Evolutionary conservation across 2,888 invertebrate genomes (phyloP).

Genomic region (Drosophila prolongata): DNA sequence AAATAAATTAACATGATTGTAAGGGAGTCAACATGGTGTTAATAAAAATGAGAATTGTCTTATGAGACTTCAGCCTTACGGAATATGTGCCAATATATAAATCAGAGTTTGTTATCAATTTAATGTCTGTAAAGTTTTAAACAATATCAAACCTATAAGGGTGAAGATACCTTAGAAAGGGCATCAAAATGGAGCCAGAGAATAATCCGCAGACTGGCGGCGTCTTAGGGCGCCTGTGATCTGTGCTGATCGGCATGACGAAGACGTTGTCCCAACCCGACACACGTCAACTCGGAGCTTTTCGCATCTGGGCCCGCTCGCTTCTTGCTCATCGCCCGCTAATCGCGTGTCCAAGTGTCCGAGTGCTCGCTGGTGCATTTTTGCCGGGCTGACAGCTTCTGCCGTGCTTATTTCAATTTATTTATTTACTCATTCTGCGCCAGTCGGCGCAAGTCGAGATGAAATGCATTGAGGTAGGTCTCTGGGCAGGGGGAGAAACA

Average conservation of each 20-base stretch:
- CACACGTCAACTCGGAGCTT: conserved; percentile 51
- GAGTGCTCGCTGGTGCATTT: conserved; percentile 21
- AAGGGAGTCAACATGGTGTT: too few species aligned
- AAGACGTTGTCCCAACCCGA: conserved; percentile 52
- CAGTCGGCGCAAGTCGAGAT: conserved; percentile 21
- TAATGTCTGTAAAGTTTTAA: too few species aligned
- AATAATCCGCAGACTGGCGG: conserved; percentile 20
- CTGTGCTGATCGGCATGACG: conserved; percentile 59
- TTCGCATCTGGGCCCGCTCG: conserved; percentile 42
- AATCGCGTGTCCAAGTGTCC: conserved; percentile 26
- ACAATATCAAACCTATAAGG: too few species aligned
- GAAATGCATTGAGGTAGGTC: conserved; percentile 57
- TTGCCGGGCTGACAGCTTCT: conserved; percentile 51
- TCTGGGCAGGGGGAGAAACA: neutral
- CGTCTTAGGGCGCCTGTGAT: conserved; percentile 65
- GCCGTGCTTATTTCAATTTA: conserved; percentile 34
- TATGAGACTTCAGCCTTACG: too few species aligned
- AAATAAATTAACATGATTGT: too few species aligned
- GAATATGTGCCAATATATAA: too few species aligned
- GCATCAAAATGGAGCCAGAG: neutral
- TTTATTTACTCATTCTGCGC: conserved; percentile 23
- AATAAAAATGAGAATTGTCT: too few species aligned
- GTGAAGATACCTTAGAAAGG: neutral
- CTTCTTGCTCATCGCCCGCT: conserved; percentile 41
- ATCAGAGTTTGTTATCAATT: too few species aligned